Base-by-base conservation (phyloP, 2,113 vertebrate species). In the Rhinolophus sinicus region DNA sequence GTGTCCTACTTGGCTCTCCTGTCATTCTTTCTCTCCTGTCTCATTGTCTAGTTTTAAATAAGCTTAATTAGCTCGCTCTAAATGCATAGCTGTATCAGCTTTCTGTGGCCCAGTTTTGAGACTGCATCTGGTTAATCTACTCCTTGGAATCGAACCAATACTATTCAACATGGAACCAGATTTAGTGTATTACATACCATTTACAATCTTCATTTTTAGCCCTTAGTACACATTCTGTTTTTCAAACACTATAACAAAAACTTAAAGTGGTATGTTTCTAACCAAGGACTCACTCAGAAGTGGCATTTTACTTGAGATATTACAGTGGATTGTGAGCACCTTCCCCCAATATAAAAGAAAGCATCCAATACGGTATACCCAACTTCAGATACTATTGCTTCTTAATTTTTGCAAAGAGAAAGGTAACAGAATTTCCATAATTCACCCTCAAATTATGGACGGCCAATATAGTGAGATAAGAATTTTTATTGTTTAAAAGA, bases 111-210 rank as follows among this genome's bases (percentile, higher is more conserved):
- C 15, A 76, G 19, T 65, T 95, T 56, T 82, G 50, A 85, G 65
- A 67, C 88, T 93, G 14, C 35, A 85, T 89, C 93, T 97, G 30
- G 84, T 95, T 93, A 97, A 96, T 77, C 64, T 96, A 38, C 56
- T 95, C 92, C 56, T 75, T 97, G 54, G 84, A 97, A 94, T 94
- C 12, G 82, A 73, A 92, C 18, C 30, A 85, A 3, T 70, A n/a
- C 16, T 33, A 50, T 44, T 78, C 69, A 90, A 21, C 65, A 93
- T 88, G 6, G 65, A 95, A 44, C 21, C 54, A 93, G 83, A 96
- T 86, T 67, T n/a, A 78, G 65, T 64, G n/a, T 2, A 0, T 24
- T 38, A 24, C 0, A 0, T 58, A 30, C 47, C 81, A 87, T 87
- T 95, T 58, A 38, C 40, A 35, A 72, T 78, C 28, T 93, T 95